Evolutionary conservation across 2,888 invertebrate genomes (phyloP), one percentile per base, ranked within the genome.

Genomic region (Scaptomyza tumidula): DNA sequence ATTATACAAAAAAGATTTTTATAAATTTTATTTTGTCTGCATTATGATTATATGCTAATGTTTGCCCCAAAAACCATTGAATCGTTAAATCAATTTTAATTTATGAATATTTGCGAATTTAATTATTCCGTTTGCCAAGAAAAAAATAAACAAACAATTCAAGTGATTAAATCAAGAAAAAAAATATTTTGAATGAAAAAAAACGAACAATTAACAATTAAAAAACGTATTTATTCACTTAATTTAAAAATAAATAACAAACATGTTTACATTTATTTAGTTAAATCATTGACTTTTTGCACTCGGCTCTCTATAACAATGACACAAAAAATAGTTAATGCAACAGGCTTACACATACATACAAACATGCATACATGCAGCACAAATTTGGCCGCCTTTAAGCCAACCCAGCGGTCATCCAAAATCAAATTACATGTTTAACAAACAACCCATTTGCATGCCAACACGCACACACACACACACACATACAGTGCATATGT

Each of bases 361-460:
- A 27, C 49, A 33, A 4, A n/a, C 24, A 11, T 24, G 1, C 37
- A 37, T 6, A 4, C 6, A 39, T 13, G 2, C 14, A 7, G 19
- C 39, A 39, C 7, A 14, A 39, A 39, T 39, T 14, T 39, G 0
- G 7, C 7, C 41, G 41, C 41, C 41, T 16, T 41, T 16, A 10
- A 37, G 24, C 37, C 52, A 39, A 39, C 27, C 27, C 52, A 27
- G 52, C 52, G 52, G 52, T 24, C 39, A 59, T 57, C 63, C 76
- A 67, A 71, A 75, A 75, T 75, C 62, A 75, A 75, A 75, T 75
- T 71, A 75, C 67, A 75, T 71, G 76, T 71, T 75, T 64, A 58
- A 56, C 76, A 75, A 75, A 75, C 75, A 75, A 71, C 39, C 52
- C 39, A 52, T 27, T 52, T 52, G 52, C 39, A 52, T 39, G 39